Evolutionary conservation across 2,888 invertebrate genomes (phyloP), one percentile per base, ranked within the genome.

Genomic region (Noctua janthe): DNA sequence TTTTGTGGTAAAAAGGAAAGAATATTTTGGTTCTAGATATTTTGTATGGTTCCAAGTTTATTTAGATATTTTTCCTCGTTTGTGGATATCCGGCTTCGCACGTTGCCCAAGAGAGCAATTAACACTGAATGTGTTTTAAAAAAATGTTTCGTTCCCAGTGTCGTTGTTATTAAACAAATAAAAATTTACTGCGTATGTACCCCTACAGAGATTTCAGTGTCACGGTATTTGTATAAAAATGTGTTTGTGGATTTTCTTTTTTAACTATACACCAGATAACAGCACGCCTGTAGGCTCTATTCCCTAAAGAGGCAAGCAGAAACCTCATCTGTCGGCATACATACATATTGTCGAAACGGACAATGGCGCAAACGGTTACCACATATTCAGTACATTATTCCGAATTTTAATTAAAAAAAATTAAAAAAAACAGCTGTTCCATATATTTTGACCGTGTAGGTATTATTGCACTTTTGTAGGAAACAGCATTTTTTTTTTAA

Each of bases 31-130:
- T 43, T 51, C 43, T 59, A 71, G 20, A 59, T 62, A 72, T 78
- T 54, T 71, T 78, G 29, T 35, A 43, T 62, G 7, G 51, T 54
- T 39, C 17, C 49, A 80, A 67, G 43, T 72, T 47, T 73, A 35
- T 78, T 54, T 29, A 17, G 39, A 70, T 69, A 64, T 72, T 62
- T 83, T 62, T 47, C 20, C 15, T 78, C 51, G 39, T 62, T 70
- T 72, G 62, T 84, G 72, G 47, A 73, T 81, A 73, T 76, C 15
- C 49, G 56, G 29, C 54, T 56, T 23, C 8, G 23, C 11, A 54
- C 66, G 10, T 66, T 54, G n/a, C 83, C 85, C 82, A 39, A 47
- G 74, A 70, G 78, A 8, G 62, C 82, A 85, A 84, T 73, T 77
- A 83, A 74, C 59, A 71, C 11, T 5, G 74, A 62, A 80, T 39